phyloP scores from a whole-genome alignment of 2,888 invertebrate species.

The Mamestra brassicae region DNA sequence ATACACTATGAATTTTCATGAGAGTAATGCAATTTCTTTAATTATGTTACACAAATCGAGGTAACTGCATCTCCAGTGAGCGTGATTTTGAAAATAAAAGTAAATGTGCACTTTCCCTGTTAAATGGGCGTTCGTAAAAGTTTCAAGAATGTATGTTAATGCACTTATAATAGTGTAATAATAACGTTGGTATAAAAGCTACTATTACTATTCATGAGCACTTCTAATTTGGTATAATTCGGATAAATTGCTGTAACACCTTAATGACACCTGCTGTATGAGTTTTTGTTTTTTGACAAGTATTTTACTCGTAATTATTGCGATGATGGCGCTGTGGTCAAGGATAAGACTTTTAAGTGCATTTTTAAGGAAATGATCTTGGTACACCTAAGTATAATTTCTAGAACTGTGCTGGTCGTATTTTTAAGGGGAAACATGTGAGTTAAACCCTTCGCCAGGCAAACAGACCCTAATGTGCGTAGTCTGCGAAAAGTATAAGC shows the following conservation, averaged over 20 bases:
- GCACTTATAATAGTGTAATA: constrained; percentile 64
- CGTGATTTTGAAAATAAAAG: constrained; percentile 64
- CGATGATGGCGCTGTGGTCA: constrained; percentile 3
- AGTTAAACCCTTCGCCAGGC: not conserved
- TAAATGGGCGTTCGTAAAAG: constrained; percentile 54
- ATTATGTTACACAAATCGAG: constrained; percentile 44
- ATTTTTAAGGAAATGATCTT: not conserved
- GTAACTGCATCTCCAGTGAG: constrained; percentile 41
- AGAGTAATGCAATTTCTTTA: constrained; percentile 49
- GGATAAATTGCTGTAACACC: constrained; percentile 56
- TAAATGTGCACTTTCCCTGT: constrained; percentile 61
- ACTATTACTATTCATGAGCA: constrained; percentile 61
- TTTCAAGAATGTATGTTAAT: constrained; percentile 63
- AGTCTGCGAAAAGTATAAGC: not conserved
- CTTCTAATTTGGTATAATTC: constrained; percentile 61
- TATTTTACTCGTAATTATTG: constrained; percentile 24
- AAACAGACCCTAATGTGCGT: not conserved
- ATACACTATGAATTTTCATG: constrained; percentile 53
- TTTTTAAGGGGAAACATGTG: not conserved
- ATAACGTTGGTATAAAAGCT: constrained; percentile 60
- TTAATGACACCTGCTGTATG: constrained; percentile 49
- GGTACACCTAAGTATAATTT: not conserved
- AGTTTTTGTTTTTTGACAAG: constrained; percentile 44
- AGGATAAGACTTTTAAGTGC: not conserved
- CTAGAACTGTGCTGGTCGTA: not conserved